Conservation (phyloP, 2,888 invertebrate species). For the Coronaproctus castanopsis region DNA sequence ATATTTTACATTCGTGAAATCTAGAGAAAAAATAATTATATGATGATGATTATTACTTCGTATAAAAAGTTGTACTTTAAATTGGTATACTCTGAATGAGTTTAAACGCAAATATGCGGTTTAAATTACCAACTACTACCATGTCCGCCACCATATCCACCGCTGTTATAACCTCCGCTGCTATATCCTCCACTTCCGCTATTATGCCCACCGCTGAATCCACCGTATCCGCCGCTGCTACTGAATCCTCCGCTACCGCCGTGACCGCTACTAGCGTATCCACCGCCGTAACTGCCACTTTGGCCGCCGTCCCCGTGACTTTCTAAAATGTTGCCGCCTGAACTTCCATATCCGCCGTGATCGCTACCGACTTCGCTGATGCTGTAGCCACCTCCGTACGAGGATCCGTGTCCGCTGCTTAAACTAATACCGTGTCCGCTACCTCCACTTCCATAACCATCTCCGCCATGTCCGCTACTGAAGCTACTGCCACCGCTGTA, state of each 20-base stretch:
- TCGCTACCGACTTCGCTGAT: background rate
- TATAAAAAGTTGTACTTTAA: too few relatives aligned
- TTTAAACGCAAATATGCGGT: too few relatives aligned
- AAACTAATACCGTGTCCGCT: background rate
- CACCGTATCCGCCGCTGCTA: background rate
- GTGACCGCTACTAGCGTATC: conserved; percentile 3
- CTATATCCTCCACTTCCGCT: too few relatives aligned
- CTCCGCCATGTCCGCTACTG: background rate
- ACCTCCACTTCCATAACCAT: background rate
- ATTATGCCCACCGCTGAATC: background rate
- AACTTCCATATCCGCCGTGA: background rate
- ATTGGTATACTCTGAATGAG: too few relatives aligned
- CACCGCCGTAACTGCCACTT: background rate
- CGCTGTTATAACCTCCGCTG: too few relatives aligned
- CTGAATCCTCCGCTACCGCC: conserved; percentile 2
- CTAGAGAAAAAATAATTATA: too few relatives aligned
- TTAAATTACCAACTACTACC: too few relatives aligned
- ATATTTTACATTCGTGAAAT: too few relatives aligned
- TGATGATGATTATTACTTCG: too few relatives aligned
- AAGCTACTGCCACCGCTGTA: background rate
- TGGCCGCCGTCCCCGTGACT: background rate
- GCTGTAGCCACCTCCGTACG: background rate
- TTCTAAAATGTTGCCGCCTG: background rate
- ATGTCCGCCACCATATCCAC: too few relatives aligned
- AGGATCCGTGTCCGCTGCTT: background rate